These are phyloP conservation scores for Geophilus truncorum DNA, from an alignment of 2,888 invertebrate species.

Conservation along the genomic window DNA sequence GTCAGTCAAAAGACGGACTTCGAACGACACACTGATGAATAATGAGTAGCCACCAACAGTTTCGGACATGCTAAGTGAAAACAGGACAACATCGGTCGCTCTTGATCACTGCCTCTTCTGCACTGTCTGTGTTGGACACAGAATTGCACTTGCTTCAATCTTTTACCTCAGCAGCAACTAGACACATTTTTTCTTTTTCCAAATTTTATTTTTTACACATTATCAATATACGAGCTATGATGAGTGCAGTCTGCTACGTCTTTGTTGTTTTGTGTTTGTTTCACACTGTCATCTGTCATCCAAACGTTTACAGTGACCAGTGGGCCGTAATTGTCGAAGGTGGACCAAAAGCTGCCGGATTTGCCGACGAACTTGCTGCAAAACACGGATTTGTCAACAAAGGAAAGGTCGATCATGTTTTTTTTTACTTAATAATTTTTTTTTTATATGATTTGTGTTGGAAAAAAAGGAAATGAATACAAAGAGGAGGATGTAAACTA, in stretches of 20 bases:
- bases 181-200: background rate
- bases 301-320: slow-evolving; percentile 62
- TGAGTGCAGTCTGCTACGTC: background rate
- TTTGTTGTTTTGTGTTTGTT: background rate
- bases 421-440: background rate
- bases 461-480: background rate
- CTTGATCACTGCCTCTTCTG: no score
- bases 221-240: background rate
- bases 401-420: slow-evolving; percentile 64
- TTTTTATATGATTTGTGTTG: background rate
- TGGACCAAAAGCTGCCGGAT: slow-evolving; percentile 57
- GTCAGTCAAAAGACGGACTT: no score
- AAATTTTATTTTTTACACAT: background rate
- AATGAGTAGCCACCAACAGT: background rate
- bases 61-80: background rate
- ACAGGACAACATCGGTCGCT: no score
- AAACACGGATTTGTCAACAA: slow-evolving; percentile 79
- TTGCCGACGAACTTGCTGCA: slow-evolving; percentile 68
- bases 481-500: background rate
- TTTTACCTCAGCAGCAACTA: no score
- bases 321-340: slow-evolving; percentile 80
- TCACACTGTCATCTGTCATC: background rate
- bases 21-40: background rate
- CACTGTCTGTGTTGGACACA: no score
- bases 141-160: no score